These are phyloP conservation scores for Crotophaga sulcirostris DNA, from an alignment of 2,113 vertebrate species.

Conservation along the genomic window DNA sequence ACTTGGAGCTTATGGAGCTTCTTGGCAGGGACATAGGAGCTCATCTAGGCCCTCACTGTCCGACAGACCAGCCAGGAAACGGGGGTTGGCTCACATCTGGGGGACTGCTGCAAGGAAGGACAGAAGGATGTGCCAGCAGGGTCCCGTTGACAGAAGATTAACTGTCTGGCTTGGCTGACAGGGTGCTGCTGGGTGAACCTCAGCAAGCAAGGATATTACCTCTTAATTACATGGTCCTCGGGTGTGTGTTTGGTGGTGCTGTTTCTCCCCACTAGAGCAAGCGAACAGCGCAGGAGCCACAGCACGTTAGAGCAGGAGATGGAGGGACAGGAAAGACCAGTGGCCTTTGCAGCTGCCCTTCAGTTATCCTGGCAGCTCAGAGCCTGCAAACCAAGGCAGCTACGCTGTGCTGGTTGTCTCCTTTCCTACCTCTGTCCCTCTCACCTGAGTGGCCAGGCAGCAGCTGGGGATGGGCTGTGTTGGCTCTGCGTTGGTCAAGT, in stretches of 20 bases:
- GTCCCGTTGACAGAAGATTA: neutral
- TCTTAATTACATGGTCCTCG: neutral
- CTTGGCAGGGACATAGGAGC: neutral
- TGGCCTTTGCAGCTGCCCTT: neutral
- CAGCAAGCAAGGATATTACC: neutral
- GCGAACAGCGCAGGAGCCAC: neutral
- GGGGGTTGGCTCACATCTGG: neutral
- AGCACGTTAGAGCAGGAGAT: accelerated
- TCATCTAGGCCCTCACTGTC: neutral
- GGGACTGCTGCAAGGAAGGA: neutral
- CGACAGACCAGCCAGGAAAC: neutral
- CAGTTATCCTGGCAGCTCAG: neutral
- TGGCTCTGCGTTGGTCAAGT: accelerated
- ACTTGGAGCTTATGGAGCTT: neutral
- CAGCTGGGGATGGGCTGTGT: neutral
- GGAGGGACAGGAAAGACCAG: neutral
- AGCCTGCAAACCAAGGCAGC: neutral
- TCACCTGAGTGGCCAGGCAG: neutral
- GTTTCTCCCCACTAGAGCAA: neutral
- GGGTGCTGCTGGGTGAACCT: neutral
- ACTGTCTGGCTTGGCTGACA: neutral
- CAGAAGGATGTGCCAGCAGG: neutral
- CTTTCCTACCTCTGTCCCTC: neutral
- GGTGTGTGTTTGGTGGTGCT: neutral
- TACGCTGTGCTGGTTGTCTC: neutral